A percentile compares a stretch with the other conserved stretches of the same genome.
Evolutionary conservation across 2,113 vertebrate genomes (phyloP).

Genomic region (Limanda limanda): DNA sequence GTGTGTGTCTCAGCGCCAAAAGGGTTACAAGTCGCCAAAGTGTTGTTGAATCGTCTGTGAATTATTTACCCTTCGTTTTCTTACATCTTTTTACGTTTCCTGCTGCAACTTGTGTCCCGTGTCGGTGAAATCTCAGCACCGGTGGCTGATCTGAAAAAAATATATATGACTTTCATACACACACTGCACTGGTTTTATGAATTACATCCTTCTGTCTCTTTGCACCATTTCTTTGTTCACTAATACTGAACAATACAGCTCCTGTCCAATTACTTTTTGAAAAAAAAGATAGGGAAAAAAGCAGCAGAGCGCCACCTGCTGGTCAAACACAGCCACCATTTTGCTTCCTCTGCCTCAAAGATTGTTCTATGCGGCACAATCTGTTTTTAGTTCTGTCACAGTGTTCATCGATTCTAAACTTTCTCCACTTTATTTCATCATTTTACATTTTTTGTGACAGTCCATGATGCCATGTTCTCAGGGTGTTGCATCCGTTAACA

Average conservation of each 20-base stretch:
- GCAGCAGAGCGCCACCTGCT: not conserved
- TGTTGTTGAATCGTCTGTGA: conserved; percentile 62
- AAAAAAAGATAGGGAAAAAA: not conserved
- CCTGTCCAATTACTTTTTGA: not conserved
- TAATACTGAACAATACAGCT: not conserved
- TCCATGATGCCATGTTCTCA: conserved; percentile 66
- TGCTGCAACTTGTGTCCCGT: conserved; percentile 19
- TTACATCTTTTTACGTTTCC: conserved; percentile 27
- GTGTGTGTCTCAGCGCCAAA: conserved; percentile 42
- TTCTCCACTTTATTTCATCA: not conserved
- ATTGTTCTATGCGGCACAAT: conserved; percentile 20
- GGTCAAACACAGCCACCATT: not conserved
- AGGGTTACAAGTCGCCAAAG: conserved; percentile 63
- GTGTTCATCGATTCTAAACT: not conserved
- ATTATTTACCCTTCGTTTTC: conserved; percentile 39
- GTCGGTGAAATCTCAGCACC: conserved; percentile 28
- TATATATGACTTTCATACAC: not conserved
- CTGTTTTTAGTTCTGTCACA: conserved; percentile 17
- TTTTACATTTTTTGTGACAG: conserved; percentile 14
- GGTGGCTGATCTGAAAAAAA: conserved; percentile 22
- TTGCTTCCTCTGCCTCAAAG: conserved; percentile 16
- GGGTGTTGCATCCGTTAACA: conserved; percentile 50
- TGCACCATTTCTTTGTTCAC: too few relatives aligned
- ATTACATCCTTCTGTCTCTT: too few relatives aligned
- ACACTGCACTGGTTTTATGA: too few relatives aligned